These are phyloP conservation scores for Scarus forsteni DNA, from an alignment of 2,797 vertebrate species.

Conservation along the genomic window DNA sequence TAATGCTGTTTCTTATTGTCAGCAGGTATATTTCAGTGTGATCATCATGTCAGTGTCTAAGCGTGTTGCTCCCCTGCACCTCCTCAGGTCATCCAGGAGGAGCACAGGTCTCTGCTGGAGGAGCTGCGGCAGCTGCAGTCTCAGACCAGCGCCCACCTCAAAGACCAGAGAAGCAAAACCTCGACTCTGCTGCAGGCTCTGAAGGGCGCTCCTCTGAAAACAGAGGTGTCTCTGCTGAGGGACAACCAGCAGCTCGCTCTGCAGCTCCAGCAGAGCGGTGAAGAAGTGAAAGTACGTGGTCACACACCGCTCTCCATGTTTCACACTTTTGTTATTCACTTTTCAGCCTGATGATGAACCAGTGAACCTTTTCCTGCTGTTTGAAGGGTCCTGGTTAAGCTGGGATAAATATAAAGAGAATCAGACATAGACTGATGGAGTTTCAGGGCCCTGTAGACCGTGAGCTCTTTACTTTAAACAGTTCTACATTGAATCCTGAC, in stretches of 20 bases:
- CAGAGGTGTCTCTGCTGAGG: constrained; percentile 62
- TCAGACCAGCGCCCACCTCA: constrained; percentile 26
- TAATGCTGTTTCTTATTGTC: too few species aligned
- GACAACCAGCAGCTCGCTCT: constrained; percentile 71
- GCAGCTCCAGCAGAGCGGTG: constrained; percentile 71
- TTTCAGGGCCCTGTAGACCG: too few species aligned
- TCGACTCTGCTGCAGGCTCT: constrained; percentile 70
- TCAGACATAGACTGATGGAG: too few species aligned
- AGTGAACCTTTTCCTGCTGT: too few species aligned
- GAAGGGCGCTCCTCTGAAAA: constrained; percentile 43
- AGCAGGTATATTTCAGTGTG: too few species aligned
- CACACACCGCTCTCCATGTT: too few species aligned
- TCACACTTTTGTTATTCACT: too few species aligned
- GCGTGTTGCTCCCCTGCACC: background rate
- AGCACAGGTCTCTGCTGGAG: background rate
- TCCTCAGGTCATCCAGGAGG: constrained; percentile 30
- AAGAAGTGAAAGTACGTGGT: constrained; percentile 76
- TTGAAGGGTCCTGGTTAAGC: too few species aligned
- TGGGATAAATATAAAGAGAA: too few species aligned
- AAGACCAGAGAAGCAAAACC: constrained; percentile 75
- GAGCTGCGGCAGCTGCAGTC: constrained; percentile 46
- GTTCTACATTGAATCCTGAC: background rate
- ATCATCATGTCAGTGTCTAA: too few species aligned
- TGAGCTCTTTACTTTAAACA: too few species aligned
- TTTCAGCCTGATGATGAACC: too few species aligned